Base-by-base conservation (phyloP, 2,888 invertebrate species). In the Cancer borealis region DNA sequence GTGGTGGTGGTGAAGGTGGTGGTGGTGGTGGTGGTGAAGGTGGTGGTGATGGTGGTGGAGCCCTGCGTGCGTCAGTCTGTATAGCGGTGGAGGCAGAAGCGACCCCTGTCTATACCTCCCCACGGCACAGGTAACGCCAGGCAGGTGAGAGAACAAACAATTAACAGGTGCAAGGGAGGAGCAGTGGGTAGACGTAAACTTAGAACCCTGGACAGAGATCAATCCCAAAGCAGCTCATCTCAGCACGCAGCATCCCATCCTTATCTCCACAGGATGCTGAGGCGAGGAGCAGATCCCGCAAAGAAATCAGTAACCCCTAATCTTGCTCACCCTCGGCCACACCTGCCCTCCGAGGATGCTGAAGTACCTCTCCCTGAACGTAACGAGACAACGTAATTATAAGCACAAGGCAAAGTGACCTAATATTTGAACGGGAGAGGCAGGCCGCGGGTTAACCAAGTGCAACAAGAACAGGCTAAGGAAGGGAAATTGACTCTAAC, bases 91-190 rank as follows among this genome's bases (percentile, higher is more conserved):
- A 66, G 66, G 66, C 10, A n/a, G 79, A 79, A n/a, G 66, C 66
- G 30, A 30, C 1, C 79, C 30, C 6, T 30, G 30, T n/a, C n/a
- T n/a, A 26, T 3, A 79, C 79, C 79, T 79, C 10, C 79, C 6
- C 79, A 79, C 79, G 30, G 12, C 30, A 30, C 79, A 79, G 79
- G 79, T 79, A 79, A 79, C 79, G 26, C 21, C 21, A 21, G 21
- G 30, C 79, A 79, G 79, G 79, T 79, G 79, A 79, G 79, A 79
- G 79, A 79, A 30, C 79, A 79, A 30, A 79, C 79, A 79, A 79
- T 79, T 79, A 30, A 79, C 30, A 79, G 30, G 79, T 79, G 30
- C 30, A 79, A 30, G 30, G 30, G 79, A 30, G 5, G 30, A 26
- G 10, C 79, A 30, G 10, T 26, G 30, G 30, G 14, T 79, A 14